Evolutionary conservation across 2,797 vertebrate species (phyloP).

Genomic region (Brachymystax lenok): DNA sequence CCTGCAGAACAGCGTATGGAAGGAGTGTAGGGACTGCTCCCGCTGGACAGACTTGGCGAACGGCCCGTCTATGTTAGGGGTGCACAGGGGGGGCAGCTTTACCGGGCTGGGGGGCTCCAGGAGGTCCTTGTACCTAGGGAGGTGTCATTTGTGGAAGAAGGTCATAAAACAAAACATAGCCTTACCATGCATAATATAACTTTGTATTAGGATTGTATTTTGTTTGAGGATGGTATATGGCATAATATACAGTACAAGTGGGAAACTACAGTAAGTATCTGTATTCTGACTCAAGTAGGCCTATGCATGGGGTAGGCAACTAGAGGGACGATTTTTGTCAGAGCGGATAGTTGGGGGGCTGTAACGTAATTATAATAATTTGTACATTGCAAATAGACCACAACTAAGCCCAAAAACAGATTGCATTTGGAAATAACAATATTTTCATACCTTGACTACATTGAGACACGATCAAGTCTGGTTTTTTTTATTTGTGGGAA

Average conservation of each 20-base stretch:
- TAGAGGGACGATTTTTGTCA: too few relatives aligned
- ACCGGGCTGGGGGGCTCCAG: slow-evolving; percentile 85
- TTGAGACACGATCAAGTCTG: too few relatives aligned
- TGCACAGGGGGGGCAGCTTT: slow-evolving; percentile 92
- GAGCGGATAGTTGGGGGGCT: too few relatives aligned
- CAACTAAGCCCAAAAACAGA: too few relatives aligned
- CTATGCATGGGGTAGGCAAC: too few relatives aligned
- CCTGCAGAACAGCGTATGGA: slow-evolving; percentile 97
- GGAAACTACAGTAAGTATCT: background rate
- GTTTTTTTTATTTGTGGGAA: too few relatives aligned
- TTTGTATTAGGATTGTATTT: background rate
- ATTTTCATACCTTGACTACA: too few relatives aligned
- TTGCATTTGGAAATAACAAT: too few relatives aligned
- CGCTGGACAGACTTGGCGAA: slow-evolving; percentile 95
- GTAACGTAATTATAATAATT: too few relatives aligned
- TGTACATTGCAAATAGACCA: too few relatives aligned
- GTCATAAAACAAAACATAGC: background rate
- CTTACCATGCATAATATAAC: background rate
- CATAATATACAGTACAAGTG: background rate
- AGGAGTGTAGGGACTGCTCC: slow-evolving; percentile 96
- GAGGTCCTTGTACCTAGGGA: slow-evolving; percentile 89
- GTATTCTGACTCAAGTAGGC: background rate
- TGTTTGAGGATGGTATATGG: background rate
- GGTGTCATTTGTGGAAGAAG: background rate
- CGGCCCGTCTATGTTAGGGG: slow-evolving; percentile 93